These are phyloP conservation scores for Hormaphis cornu DNA, from an alignment of 1,140 invertebrate genomes.

Conservation along the genomic window DNA sequence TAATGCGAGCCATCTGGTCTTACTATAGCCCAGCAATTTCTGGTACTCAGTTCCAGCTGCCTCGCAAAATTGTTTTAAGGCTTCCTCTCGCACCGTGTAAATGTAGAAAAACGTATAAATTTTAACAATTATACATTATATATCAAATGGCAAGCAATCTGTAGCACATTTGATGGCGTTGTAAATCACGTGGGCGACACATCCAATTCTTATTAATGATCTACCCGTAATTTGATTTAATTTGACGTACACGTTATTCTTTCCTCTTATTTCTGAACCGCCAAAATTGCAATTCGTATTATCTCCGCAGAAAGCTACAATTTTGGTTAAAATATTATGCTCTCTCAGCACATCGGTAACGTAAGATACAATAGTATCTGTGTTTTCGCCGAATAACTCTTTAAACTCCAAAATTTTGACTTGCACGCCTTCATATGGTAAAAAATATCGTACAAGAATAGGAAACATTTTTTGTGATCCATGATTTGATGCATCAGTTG, in stretches of 20 bases:
- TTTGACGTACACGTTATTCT: constrained; percentile 37
- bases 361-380: constrained; percentile 32
- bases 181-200: constrained; percentile 38
- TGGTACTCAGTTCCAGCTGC: constrained; percentile 36
- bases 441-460: constrained; percentile 37
- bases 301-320: constrained; percentile 39
- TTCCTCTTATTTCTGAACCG: constrained; percentile 35
- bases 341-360: constrained; percentile 23
- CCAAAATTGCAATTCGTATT: constrained; percentile 41
- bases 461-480: constrained; percentile 37
- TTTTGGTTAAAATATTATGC: constrained; percentile 36
- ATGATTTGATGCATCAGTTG: constrained; percentile 37
- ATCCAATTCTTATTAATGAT: constrained; percentile 35
- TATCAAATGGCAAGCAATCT: constrained; percentile 38
- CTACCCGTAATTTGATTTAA: constrained; percentile 35
- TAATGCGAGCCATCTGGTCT: constrained; percentile 38
- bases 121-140: constrained; percentile 39
- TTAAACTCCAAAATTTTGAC: constrained; percentile 37
- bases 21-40: constrained; percentile 37
- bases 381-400: constrained; percentile 35
- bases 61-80: constrained; percentile 39
- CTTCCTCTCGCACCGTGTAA: constrained; percentile 38
- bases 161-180: constrained; percentile 35
- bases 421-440: constrained; percentile 35
- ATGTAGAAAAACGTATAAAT: constrained; percentile 40